These are phyloP conservation scores for Bombus difficillimus DNA, from an alignment of 1,140 invertebrate species.

Conservation along the genomic window DNA sequence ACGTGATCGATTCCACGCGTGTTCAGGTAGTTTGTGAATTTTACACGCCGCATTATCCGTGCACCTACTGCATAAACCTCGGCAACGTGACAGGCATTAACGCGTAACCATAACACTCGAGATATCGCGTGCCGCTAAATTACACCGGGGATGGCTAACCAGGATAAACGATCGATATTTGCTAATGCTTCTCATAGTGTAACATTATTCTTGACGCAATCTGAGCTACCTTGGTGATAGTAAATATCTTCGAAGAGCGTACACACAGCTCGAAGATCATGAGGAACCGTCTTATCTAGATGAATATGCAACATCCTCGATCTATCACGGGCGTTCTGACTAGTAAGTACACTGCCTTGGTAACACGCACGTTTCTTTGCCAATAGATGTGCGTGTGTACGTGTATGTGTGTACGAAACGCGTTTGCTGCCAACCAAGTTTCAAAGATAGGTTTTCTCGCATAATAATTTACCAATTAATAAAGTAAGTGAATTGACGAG, in stretches of 20 bases:
- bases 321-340: not conserved
- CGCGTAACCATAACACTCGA: constrained; percentile 36
- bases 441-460: too few species aligned
- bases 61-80: constrained; percentile 4
- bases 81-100: constrained; percentile 30
- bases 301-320: not conserved
- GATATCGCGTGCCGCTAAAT: constrained; percentile 25
- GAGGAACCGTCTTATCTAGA: not conserved
- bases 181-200: constrained; percentile 33
- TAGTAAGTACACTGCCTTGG: not conserved
- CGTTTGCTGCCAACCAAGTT: too few species aligned
- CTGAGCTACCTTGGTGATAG: not conserved
- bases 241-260: too few species aligned
- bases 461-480: too few species aligned
- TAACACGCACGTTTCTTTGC: not conserved
- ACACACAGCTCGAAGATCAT: not conserved
- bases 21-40: constrained; percentile 5
- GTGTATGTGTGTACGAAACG: too few species aligned
- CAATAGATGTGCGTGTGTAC: not conserved
- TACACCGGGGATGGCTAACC: not conserved
- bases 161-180: constrained; percentile 44
- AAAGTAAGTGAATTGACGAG: too few species aligned
- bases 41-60: constrained; percentile 7
- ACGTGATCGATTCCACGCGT: constrained; percentile 2
- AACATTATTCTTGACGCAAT: constrained; percentile 31